Percentiles rank a stretch among this genome's conserved stretches.
These are phyloP conservation scores for Gallinago nigripennis DNA, from an alignment of 2,797 vertebrate genomes.

Conservation along the genomic window DNA sequence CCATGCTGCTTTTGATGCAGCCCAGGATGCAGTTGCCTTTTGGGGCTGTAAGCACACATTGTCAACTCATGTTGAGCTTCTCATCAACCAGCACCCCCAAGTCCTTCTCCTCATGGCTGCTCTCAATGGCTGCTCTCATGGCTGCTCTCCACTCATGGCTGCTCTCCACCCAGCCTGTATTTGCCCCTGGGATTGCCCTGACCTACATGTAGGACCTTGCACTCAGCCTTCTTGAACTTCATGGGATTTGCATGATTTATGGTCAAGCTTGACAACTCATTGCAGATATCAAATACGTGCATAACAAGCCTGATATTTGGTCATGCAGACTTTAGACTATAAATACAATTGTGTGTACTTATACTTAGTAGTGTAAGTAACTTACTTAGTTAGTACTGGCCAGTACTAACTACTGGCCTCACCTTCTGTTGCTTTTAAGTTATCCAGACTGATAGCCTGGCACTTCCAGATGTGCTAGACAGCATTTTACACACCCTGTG, in stretches of 20 bases:
- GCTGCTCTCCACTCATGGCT: neutral
- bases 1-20: neutral
- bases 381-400: no score
- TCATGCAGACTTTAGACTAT: fast-evolving
- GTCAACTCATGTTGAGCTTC: neutral
- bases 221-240: neutral
- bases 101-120: neutral
- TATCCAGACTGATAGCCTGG: neutral
- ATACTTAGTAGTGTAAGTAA: no score
- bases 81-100: neutral
- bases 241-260: neutral
- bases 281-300: neutral
- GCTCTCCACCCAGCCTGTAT: neutral
- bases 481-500: neutral
- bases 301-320: fast-evolving
- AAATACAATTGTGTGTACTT: no score
- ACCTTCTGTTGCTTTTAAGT: neutral
- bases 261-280: neutral
- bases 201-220: neutral
- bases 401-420: neutral
- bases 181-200: neutral
- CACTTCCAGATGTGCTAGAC: neutral
- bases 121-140: neutral
- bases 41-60: neutral
- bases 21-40: neutral